Percentiles rank a stretch among this genome's conserved stretches.
Evolutionary conservation across 2,113 vertebrate genomes (phyloP).

Genomic region (Crotophaga sulcirostris): DNA sequence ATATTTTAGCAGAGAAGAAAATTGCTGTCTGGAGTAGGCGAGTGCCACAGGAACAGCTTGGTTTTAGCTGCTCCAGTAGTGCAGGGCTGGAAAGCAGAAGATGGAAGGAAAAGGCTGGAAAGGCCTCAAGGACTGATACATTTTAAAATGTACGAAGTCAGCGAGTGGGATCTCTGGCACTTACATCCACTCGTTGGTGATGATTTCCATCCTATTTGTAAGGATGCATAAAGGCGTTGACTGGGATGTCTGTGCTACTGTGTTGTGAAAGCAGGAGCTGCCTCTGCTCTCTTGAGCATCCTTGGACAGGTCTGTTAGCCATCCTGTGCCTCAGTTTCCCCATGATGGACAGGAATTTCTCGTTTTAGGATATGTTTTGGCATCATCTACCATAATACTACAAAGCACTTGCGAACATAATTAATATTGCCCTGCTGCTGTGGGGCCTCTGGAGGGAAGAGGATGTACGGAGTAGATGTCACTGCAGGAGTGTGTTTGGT

Average conservation of each 20-base stretch:
- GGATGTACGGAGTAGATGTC: background rate
- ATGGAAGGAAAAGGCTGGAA: background rate
- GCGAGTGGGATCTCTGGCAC: background rate
- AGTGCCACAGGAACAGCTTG: constrained; percentile 22
- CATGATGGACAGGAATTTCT: background rate
- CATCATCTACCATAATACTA: background rate
- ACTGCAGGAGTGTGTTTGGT: background rate
- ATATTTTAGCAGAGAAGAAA: background rate
- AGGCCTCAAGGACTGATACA: background rate
- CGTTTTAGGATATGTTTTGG: background rate
- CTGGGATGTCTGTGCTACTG: background rate
- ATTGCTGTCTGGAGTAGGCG: background rate
- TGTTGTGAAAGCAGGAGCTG: background rate
- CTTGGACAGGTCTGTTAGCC: background rate
- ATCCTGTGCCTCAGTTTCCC: background rate
- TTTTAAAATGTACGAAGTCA: background rate
- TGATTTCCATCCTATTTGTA: background rate
- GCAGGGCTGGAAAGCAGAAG: background rate
- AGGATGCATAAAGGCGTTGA: background rate
- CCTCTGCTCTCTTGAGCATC: background rate
- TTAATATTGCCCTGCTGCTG: background rate
- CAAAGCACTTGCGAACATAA: background rate
- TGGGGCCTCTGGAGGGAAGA: background rate
- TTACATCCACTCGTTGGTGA: background rate
- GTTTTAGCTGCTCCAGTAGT: background rate